These are phyloP conservation scores for Euura saliciscinereae DNA, from an alignment of 1,140 invertebrate genomes.

Conservation along the genomic window DNA sequence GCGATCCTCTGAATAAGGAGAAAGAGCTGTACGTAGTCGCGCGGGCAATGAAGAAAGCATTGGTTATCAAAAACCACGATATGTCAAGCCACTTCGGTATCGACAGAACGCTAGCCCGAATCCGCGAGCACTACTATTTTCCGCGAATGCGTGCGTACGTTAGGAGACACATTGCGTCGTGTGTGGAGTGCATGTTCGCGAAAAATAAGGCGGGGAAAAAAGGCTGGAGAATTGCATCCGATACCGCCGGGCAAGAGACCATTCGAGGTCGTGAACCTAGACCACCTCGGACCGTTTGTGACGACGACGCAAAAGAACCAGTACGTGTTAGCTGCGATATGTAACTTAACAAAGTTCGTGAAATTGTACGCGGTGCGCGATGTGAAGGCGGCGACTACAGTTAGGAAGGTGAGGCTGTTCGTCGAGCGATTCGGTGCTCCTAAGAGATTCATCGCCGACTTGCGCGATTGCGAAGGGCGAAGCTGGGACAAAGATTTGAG, in stretches of 20 bases:
- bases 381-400: constrained; percentile 6
- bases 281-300: constrained; percentile 28
- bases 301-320: constrained; percentile 10
- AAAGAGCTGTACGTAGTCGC: no score
- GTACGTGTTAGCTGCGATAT: constrained; percentile 21
- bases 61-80: no score
- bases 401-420: constrained; percentile 20
- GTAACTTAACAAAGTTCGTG: constrained; percentile 27
- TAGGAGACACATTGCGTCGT: constrained; percentile 20
- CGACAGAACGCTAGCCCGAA: constrained; percentile 22
- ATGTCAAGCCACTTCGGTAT: constrained; percentile 24
- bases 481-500: constrained; percentile 20
- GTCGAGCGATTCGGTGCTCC: constrained; percentile 27
- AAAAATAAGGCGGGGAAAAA: constrained; percentile 20
- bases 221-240: constrained; percentile 27
- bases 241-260: constrained; percentile 26
- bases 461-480: background rate
- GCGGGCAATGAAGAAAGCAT: no score
- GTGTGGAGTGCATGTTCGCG: constrained; percentile 18
- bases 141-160: constrained; percentile 23
- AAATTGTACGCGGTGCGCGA: constrained; percentile 15
- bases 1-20: no score
- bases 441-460: constrained; percentile 29
- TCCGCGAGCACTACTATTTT: constrained; percentile 28
- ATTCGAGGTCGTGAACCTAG: constrained; percentile 23